Base-by-base conservation (phyloP, 2,113 vertebrate genomes). In the Larimichthys crocea region DNA sequence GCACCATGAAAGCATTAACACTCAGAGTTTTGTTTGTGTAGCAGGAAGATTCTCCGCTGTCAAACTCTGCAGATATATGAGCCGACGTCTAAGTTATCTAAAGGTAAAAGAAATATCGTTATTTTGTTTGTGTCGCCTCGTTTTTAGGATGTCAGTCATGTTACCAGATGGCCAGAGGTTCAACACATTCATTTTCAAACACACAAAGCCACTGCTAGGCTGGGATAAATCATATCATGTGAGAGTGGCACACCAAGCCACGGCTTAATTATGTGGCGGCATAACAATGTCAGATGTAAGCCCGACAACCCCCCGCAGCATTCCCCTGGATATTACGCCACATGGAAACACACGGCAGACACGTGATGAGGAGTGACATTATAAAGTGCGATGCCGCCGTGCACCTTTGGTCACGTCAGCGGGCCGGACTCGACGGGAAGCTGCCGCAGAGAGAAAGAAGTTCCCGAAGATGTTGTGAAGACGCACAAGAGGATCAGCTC, bases 401-500 rank as follows among this genome's bases (percentile, higher is more conserved):
- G 71, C 64, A 85, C 82, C 82, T 80, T 40, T 80, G 80, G 80
- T 84, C 86, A 80, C 84, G 74, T 88, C 82, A 72, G 72, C 9
- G 49, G 48, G 56, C 48, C 26, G 46, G 20, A 62, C 69, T 74
- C 8, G 17, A 55, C 29, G 48, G 78, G 73, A 71, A 65, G 57
- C 73, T 82, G 76, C 80, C 82, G 62, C 52, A 17, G 61, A 53
- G 69, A 80, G 46, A 50, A 86, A 29, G 57, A 61, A 59, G 76
- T 42, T 20, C 64, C 74, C 65, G 53, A 64, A 35, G 31, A 35
- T 35, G 31, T 79, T 55, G 29, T 44, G 40, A 53, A 66, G 71
- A 74, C 12, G 67, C 62, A 12, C 35, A 16, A 3, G 46, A 15
- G 66, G 67, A 81, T 53, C 40, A 10, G 24, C 56, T 69, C 79